Base-by-base conservation (phyloP, 2,113 vertebrate species). In the Fukomys damarensis region DNA sequence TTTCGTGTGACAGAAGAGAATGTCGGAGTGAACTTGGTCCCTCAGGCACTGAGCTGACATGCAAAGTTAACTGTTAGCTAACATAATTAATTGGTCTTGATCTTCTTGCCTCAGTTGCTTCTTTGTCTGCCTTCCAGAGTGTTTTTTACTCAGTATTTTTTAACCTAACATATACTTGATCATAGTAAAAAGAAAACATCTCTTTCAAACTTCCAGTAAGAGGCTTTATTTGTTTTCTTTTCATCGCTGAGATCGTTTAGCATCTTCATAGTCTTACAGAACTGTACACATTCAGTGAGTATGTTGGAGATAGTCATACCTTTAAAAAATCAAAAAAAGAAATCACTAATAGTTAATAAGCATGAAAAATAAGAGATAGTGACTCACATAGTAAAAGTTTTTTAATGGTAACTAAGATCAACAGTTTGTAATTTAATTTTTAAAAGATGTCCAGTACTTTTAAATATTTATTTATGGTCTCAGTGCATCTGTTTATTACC, bases 51-150 rank as follows among this genome's bases (percentile, higher is more conserved):
- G 76, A 98, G 38, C 43, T 95, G 84, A 65, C 79, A 76, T 38
- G 77, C 84, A 89, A 95, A 96, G 63, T 95, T 96, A 98, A 61
- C 68, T 89, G 14, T 63, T 70, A 97, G 38, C 3, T 96, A 98
- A 86, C 10, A 19, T 87, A 79, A 95, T 97, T 97, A 97, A 93
- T 96, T 98, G 77, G 89, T 59, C 49, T 56, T 94, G 52, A 96
- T 52, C 95, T 74, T 63, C 94, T 82, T 96, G 83, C 5, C 43
- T 97, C 85, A 96, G 28, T 93, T 94, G 59, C 9, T 93, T 96
- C 56, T 65, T 30, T 30, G 10, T 46, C 79, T 35, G 20, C 41
- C 80, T 58, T 97, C 3, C 7, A 98, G 91, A 9, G 63, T 95
- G 4, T 65, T 91, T 24, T 61, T 92, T 65, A 3, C 3, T 10